Evolutionary conservation across 2,113 vertebrate species (phyloP).

Genomic region (Cynoglossus semilaevis): DNA sequence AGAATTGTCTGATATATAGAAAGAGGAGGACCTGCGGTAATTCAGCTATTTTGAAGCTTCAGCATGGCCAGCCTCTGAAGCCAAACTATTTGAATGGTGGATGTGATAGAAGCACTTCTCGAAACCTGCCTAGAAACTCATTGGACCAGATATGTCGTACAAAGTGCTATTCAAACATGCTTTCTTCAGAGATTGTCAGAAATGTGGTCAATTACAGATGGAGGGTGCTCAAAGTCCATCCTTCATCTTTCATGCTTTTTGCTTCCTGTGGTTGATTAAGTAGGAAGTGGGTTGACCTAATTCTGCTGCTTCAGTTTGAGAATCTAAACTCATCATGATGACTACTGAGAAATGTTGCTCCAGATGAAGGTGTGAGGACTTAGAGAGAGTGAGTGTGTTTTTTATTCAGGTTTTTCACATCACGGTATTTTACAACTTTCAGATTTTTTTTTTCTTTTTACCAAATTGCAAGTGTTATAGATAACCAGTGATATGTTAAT

Average conservation of each 20-base stretch:
- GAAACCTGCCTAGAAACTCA: constrained; percentile 29
- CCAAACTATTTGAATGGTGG: constrained; percentile 56
- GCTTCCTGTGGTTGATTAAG: constrained; percentile 4
- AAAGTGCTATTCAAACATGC: constrained; percentile 45
- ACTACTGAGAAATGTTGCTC: too few relatives aligned
- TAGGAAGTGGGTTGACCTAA: constrained; percentile 4
- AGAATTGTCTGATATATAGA: background rate
- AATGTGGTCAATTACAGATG: background rate
- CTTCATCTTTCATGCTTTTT: constrained; percentile 4
- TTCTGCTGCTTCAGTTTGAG: background rate
- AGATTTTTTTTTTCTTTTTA: too few relatives aligned
- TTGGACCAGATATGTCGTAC: constrained; percentile 17
- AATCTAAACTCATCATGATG: background rate
- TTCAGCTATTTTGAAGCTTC: constrained; percentile 55
- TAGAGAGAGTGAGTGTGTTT: too few relatives aligned
- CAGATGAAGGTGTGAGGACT: too few relatives aligned
- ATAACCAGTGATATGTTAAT: too few relatives aligned
- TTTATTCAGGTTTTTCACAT: too few relatives aligned
- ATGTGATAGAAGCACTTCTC: constrained; percentile 43
- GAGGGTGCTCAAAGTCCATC: constrained; percentile 11
- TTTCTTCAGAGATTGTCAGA: constrained; percentile 13
- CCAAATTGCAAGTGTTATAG: too few relatives aligned
- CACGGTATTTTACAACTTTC: too few relatives aligned
- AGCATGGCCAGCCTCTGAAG: constrained; percentile 52
- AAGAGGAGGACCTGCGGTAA: constrained; percentile 44